phyloP scores from a whole-genome alignment of 2,113 vertebrate species.

The Hyperopisus bebe region DNA sequence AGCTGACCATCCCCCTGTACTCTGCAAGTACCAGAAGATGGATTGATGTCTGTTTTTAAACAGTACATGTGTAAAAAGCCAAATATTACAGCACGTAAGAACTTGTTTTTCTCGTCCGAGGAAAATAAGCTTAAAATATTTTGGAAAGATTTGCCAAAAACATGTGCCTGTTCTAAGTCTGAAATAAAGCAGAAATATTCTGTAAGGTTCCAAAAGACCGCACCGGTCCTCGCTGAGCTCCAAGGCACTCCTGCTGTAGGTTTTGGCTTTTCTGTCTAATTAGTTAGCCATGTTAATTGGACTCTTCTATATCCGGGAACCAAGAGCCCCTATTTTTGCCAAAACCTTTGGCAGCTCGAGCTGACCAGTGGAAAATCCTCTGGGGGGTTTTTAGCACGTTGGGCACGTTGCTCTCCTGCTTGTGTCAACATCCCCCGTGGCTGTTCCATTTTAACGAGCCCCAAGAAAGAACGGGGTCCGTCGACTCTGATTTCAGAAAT shows the following conservation, averaged over 20 bases:
- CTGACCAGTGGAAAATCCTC: conserved; percentile 2
- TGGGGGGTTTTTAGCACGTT: background rate
- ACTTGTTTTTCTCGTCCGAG: background rate
- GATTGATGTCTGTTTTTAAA: background rate
- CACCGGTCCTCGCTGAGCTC: background rate
- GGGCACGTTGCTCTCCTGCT: background rate
- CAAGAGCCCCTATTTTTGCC: conserved; percentile 19
- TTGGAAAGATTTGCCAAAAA: conserved; percentile 1
- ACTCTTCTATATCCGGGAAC: background rate
- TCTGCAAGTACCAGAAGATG: background rate
- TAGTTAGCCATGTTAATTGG: conserved; percentile 7
- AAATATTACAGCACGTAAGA: background rate
- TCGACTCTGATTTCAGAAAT: background rate
- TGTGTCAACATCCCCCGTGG: background rate
- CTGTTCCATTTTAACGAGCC: background rate
- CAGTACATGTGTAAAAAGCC: background rate
- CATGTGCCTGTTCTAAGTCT: background rate
- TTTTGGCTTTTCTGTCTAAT: conserved; percentile 27
- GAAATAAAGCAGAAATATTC: background rate
- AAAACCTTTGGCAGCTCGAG: conserved; percentile 4
- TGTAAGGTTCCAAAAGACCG: background rate
- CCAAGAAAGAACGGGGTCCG: background rate
- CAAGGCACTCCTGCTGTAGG: conserved; percentile 8
- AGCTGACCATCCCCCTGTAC: background rate
- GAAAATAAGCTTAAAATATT: background rate